These are phyloP conservation scores for Dendrolimus houi DNA, from an alignment of 2,888 invertebrate species.

Conservation along the genomic window DNA sequence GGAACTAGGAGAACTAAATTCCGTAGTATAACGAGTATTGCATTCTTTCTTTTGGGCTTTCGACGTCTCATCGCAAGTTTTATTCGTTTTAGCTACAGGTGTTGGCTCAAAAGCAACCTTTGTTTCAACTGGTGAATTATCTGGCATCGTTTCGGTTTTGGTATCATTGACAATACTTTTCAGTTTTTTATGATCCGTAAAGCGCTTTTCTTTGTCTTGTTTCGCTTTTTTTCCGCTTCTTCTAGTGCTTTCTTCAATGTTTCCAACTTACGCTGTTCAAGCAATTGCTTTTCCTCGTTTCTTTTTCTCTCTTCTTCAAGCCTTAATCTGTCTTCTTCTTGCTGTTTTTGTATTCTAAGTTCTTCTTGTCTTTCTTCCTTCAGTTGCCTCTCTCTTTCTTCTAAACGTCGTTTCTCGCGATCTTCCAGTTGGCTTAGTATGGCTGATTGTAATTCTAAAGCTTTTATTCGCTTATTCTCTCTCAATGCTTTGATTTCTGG, in stretches of 20 bases:
- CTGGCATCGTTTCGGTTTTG: conserved; percentile 27
- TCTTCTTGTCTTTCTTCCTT: conserved; percentile 90
- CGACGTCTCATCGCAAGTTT: conserved; percentile 61
- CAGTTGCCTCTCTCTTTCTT: conserved; percentile 84
- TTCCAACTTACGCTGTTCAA: conserved; percentile 83
- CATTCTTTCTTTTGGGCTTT: conserved; percentile 55
- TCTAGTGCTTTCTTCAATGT: conserved; percentile 86
- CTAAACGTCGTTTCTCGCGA: conserved; percentile 82
- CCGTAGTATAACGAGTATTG: conserved; percentile 54
- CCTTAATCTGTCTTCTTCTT: conserved; percentile 80
- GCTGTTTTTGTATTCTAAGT: conserved; percentile 83
- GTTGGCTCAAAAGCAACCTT: conserved; percentile 27
- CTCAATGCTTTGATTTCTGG: conserved; percentile 87
- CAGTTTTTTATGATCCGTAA: conserved; percentile 44
- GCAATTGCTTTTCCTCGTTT: conserved; percentile 81
- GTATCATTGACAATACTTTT: conserved; percentile 24
- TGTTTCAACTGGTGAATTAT: conserved; percentile 25
- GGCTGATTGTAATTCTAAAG: conserved; percentile 90
- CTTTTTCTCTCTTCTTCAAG: conserved; percentile 83
- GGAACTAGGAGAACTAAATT: conserved; percentile 63
- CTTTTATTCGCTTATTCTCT: conserved; percentile 87
- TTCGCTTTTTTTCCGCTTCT: conserved; percentile 84
- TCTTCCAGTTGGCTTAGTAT: conserved; percentile 91
- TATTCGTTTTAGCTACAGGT: conserved; percentile 57
- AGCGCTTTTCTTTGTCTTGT: conserved; percentile 78